Evolutionary conservation across 2,113 vertebrate species (phyloP).

Genomic region (Melanerpes aurifrons): DNA sequence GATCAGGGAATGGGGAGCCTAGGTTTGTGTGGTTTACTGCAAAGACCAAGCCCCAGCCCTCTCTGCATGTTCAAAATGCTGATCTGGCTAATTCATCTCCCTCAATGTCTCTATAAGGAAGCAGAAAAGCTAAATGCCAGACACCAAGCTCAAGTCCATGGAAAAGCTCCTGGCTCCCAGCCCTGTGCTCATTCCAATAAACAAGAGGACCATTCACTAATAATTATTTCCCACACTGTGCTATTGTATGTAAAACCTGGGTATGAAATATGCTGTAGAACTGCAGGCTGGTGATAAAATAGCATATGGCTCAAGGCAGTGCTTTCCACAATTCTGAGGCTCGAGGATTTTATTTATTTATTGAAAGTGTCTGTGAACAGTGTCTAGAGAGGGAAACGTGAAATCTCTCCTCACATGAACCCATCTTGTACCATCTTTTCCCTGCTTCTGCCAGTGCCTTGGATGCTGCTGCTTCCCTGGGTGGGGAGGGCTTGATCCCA

Average conservation of each 20-base stretch:
- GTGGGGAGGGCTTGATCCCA: constrained; percentile 85
- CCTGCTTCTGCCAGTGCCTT: constrained; percentile 78
- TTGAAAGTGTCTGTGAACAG: neutral
- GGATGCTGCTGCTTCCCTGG: constrained; percentile 84
- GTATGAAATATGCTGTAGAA: constrained; percentile 28
- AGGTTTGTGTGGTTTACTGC: constrained; percentile 13
- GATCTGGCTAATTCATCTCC: constrained; percentile 56
- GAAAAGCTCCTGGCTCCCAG: constrained; percentile 57
- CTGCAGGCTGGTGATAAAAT: constrained; percentile 8
- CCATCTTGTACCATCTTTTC: neutral
- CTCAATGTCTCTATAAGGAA: constrained; percentile 63
- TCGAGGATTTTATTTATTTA: neutral
- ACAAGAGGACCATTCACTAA: constrained; percentile 60
- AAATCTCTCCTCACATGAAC: neutral
- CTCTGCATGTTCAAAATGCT: constrained; percentile 44
- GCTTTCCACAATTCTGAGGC: neutral
- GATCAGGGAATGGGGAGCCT: neutral
- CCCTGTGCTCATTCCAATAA: constrained; percentile 50
- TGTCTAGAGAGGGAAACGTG: neutral
- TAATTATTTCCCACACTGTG: constrained; percentile 63
- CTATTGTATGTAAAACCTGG: constrained; percentile 68
- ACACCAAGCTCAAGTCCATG: constrained; percentile 45
- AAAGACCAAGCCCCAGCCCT: neutral
- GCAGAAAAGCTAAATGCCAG: constrained; percentile 63
- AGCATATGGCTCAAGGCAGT: neutral